These are phyloP conservation scores for Steinernema feltiae DNA, from an alignment of 1,140 invertebrate species.

Conservation along the genomic window DNA sequence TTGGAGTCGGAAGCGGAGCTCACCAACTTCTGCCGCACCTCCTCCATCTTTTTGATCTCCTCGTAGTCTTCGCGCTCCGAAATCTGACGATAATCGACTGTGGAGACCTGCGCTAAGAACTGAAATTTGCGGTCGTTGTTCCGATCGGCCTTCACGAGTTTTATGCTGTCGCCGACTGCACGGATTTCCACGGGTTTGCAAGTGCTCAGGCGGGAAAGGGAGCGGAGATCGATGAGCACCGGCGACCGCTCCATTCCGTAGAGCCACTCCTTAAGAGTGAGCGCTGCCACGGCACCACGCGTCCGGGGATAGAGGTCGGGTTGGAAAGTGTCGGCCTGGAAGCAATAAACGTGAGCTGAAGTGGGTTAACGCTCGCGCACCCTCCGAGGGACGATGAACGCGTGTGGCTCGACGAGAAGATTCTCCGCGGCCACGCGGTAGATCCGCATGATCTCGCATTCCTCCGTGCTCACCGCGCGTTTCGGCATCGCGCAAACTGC, in stretches of 20 bases:
- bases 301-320: not conserved
- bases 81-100: not conserved
- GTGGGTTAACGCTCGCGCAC: not conserved
- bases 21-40: not conserved
- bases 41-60: not conserved
- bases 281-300: not conserved
- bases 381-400: not conserved
- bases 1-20: not conserved
- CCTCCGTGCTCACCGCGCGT: not conserved
- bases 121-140: not conserved
- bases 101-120: not conserved
- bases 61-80: not conserved
- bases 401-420: not conserved
- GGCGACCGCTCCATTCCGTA: not conserved
- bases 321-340: not conserved
- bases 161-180: not conserved
- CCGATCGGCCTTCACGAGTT: not conserved
- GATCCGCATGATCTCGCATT: conserved; percentile 8
- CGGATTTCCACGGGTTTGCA: not conserved
- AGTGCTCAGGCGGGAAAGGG: not conserved
- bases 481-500: not conserved
- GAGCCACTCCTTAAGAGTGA: not conserved
- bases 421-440: not conserved
- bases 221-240: not conserved
- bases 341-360: not conserved